Conservation (phyloP, 2,113 vertebrate genomes). For the Mus spicilegus region DNA sequence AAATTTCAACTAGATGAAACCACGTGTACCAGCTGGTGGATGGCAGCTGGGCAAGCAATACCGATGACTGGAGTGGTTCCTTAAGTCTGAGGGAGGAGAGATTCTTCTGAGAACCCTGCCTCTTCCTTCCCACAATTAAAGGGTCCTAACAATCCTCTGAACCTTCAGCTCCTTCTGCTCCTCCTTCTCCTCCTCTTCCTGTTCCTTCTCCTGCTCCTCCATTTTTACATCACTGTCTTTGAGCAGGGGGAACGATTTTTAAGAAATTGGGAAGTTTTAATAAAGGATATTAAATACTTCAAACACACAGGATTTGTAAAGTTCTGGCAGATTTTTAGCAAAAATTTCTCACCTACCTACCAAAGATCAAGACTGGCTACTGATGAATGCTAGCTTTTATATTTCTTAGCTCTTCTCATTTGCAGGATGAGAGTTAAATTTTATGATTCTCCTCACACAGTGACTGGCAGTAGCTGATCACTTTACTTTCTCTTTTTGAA, state of each 20-base stretch:
- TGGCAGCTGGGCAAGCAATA: neutral
- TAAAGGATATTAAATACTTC: neutral
- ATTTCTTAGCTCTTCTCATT: neutral
- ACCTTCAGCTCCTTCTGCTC: neutral
- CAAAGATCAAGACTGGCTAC: neutral
- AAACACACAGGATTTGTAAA: constrained; percentile 1
- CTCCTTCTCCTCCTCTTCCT: neutral
- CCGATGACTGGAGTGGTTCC: neutral
- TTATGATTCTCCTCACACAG: neutral
- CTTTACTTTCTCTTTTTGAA: constrained; percentile 9
- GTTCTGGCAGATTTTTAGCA: neutral
- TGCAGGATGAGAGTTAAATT: neutral
- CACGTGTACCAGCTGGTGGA: neutral
- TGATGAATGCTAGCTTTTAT: neutral
- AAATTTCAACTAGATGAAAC: neutral
- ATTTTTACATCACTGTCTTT: neutral
- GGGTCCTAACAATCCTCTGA: neutral
- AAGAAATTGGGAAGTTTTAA: constrained; percentile 8
- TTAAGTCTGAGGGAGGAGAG: neutral
- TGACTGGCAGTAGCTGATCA: neutral
- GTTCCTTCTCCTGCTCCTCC: neutral
- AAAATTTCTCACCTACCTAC: constrained; percentile 2
- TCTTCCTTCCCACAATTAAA: neutral
- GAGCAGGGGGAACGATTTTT: neutral
- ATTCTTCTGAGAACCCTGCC: neutral